phyloP scores from a whole-genome alignment of 2,888 invertebrate species.

The Desoria tigrina region DNA sequence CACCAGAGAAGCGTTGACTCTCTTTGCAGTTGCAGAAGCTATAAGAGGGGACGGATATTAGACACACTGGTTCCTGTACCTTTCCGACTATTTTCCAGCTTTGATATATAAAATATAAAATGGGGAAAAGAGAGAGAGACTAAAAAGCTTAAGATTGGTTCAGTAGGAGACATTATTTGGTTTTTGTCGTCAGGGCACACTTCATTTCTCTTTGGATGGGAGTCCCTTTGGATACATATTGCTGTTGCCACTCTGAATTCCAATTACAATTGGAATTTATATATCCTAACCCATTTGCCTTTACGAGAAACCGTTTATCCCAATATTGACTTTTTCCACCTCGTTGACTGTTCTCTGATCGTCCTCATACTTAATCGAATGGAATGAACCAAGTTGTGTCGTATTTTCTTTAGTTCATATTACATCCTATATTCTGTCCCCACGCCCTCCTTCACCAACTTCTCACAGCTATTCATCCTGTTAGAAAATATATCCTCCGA shows the following conservation, averaged over 20 bases:
- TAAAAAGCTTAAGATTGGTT: slow-evolving; percentile 2
- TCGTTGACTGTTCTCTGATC: slow-evolving; percentile 51
- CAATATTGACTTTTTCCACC: slow-evolving; percentile 55
- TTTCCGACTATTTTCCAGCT: background rate
- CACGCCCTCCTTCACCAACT: slow-evolving; percentile 12
- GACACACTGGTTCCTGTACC: background rate
- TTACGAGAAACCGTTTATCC: slow-evolving; percentile 55
- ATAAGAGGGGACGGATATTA: background rate
- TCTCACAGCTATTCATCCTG: background rate
- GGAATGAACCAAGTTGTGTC: slow-evolving; percentile 22
- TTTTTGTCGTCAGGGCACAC: slow-evolving; percentile 29
- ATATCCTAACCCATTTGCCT: slow-evolving; percentile 54
- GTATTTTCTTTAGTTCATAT: background rate
- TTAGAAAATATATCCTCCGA: too few relatives aligned
- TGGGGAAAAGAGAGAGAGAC: too few relatives aligned
- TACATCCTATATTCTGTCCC: slow-evolving; percentile 6
- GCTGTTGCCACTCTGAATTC: slow-evolving; percentile 48
- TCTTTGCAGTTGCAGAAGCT: slow-evolving; percentile 13
- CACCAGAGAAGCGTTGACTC: slow-evolving; percentile 36
- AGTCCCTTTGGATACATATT: slow-evolving; percentile 27
- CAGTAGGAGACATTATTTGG: slow-evolving; percentile 18
- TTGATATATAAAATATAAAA: too few relatives aligned
- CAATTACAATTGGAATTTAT: slow-evolving; percentile 55
- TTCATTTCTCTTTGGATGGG: slow-evolving; percentile 42
- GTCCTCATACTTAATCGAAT: slow-evolving; percentile 30